These are phyloP conservation scores for Micrastur ruficollis DNA, from an alignment of 2,797 vertebrate species.

Conservation along the genomic window DNA sequence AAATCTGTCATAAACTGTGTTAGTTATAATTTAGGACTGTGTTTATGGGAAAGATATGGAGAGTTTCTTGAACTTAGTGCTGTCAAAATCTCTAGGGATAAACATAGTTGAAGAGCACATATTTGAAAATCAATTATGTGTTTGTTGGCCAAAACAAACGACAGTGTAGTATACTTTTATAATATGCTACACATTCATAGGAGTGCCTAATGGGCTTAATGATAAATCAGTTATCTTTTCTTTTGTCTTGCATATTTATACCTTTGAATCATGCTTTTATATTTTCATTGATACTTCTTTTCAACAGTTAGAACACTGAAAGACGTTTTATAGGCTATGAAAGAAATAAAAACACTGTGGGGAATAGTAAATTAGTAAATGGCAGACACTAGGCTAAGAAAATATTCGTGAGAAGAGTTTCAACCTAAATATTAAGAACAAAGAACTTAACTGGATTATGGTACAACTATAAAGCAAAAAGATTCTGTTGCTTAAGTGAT, in stretches of 20 bases:
- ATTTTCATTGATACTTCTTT: background rate
- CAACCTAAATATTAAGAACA: background rate
- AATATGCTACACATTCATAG: background rate
- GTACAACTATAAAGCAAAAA: background rate
- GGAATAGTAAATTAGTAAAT: background rate
- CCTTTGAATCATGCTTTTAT: background rate
- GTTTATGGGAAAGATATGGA: background rate
- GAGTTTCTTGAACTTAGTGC: background rate
- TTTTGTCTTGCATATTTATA: background rate
- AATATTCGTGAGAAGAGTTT: background rate
- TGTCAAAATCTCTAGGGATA: conserved; percentile 15
- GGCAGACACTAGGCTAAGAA: background rate
- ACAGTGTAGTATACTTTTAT: background rate
- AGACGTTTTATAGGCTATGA: background rate
- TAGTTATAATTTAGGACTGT: background rate
- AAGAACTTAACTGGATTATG: background rate
- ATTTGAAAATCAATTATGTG: conserved; percentile 1
- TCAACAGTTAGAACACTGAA: background rate
- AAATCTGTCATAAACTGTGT: background rate
- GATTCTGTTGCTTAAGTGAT: background rate
- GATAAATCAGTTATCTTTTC: background rate
- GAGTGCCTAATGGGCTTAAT: background rate
- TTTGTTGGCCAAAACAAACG: conserved; percentile 6
- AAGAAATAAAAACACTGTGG: background rate
- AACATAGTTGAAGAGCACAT: background rate